Evolutionary conservation across 2,113 vertebrate genomes (phyloP).

Genomic region (Pardalotus punctatus): DNA sequence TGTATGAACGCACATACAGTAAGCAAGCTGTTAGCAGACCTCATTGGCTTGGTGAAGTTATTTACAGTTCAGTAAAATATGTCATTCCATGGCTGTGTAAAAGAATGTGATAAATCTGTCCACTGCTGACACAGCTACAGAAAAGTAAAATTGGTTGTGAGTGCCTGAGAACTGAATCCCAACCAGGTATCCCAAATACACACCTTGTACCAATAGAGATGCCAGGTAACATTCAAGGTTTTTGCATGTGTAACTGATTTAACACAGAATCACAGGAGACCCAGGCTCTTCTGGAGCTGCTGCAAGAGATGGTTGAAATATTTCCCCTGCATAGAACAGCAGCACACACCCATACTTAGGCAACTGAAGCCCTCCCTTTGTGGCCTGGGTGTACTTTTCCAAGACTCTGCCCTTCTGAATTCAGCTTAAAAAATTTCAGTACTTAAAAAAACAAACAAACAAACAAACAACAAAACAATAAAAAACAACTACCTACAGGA

Average conservation of each 20-base stretch:
- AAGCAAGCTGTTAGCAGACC: not conserved
- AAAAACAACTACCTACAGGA: rapidly evolving
- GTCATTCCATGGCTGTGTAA: not conserved
- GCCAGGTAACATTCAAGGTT: not conserved
- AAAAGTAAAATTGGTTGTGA: not conserved
- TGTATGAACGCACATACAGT: rapidly evolving
- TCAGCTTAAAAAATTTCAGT: not conserved
- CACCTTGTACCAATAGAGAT: not conserved
- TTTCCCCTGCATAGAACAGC: not conserved
- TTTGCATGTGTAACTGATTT: not conserved
- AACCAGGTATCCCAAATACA: not conserved
- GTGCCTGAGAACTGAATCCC: not conserved
- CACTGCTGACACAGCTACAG: not conserved
- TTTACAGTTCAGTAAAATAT: not conserved
- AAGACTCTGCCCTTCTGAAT: not conserved
- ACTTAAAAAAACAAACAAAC: not conserved
- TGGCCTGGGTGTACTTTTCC: not conserved
- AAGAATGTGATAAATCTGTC: not conserved
- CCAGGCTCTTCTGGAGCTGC: rapidly evolving
- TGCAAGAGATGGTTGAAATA: not conserved
- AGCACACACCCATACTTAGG: not conserved
- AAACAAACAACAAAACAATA: not conserved
- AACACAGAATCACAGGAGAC: not conserved
- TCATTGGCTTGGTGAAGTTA: not conserved
- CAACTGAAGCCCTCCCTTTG: not conserved